A percentile compares a stretch with the other conserved stretches of the same genome.
Evolutionary conservation across 2,888 invertebrate species (phyloP).

Genomic region (Xestia xanthographa): DNA sequence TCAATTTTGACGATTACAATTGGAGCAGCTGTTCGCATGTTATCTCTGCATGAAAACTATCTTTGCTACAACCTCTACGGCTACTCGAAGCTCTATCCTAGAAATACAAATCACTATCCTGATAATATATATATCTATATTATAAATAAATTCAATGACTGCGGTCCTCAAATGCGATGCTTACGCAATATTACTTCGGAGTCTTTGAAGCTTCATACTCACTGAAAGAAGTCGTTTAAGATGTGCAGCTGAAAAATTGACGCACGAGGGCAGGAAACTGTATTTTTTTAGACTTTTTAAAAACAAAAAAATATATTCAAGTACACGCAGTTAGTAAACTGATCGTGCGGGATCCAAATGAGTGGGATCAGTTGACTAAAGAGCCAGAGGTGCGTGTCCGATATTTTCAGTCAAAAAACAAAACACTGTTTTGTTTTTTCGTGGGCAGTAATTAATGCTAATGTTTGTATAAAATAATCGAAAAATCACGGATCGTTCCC

Average conservation of each 20-base stretch:
- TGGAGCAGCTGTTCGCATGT: no score
- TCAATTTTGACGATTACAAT: no score
- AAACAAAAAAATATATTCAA: no score
- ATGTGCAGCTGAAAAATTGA: not conserved
- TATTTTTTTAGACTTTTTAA: not conserved
- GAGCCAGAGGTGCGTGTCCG: no score
- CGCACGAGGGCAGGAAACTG: not conserved
- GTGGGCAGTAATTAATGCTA: not conserved
- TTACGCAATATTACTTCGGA: not conserved
- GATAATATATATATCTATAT: not conserved
- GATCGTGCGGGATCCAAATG: no score
- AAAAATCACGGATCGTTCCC: not conserved
- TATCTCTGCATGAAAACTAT: no score
- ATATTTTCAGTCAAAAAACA: not conserved
- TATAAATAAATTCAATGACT: not conserved
- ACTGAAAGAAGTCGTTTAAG: not conserved
- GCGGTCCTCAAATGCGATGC: not conserved
- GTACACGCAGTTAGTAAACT: no score
- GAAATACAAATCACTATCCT: no score
- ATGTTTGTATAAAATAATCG: not conserved
- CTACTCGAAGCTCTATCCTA: no score
- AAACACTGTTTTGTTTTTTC: no score
- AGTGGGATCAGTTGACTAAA: no score
- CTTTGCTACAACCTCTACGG: no score
- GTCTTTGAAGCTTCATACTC: not conserved